Conservation (phyloP, 2,888 invertebrate species). For the Lottia scabra region DNA sequence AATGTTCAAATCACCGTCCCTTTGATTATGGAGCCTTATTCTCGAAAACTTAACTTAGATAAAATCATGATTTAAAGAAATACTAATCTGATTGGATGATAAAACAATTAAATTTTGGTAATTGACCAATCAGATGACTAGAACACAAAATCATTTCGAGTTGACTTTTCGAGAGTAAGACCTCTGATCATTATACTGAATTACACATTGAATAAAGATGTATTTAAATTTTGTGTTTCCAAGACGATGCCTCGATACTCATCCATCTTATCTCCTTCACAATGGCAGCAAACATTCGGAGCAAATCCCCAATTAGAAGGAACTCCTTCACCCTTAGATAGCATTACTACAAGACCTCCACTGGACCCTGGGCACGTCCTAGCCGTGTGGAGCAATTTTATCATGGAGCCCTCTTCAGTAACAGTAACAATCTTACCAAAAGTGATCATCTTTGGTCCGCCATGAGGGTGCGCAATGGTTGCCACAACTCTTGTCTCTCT, state of each 20-base stretch:
- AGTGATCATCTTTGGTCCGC: background rate
- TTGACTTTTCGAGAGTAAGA: too few species aligned
- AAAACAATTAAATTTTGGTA: too few species aligned
- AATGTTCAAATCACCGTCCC: too few species aligned
- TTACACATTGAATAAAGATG: background rate
- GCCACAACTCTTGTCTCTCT: background rate
- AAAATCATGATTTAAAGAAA: too few species aligned
- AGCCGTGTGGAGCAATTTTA: background rate
- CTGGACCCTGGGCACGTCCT: background rate
- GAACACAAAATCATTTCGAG: too few species aligned
- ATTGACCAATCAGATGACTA: too few species aligned
- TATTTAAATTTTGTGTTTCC: background rate
- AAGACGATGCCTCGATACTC: background rate
- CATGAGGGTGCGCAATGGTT: background rate
- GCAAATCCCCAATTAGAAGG: background rate
- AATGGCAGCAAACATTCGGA: background rate
- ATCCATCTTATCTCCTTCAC: background rate
- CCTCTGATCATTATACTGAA: too few species aligned
- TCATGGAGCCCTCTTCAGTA: background rate
- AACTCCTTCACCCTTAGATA: background rate
- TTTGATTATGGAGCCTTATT: too few species aligned
- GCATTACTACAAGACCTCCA: background rate
- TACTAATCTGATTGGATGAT: too few species aligned
- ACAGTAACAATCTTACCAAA: background rate
- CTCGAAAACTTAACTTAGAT: too few species aligned